Base-by-base conservation (phyloP, 2,888 invertebrate species). In the Leptothorax acervorum region DNA sequence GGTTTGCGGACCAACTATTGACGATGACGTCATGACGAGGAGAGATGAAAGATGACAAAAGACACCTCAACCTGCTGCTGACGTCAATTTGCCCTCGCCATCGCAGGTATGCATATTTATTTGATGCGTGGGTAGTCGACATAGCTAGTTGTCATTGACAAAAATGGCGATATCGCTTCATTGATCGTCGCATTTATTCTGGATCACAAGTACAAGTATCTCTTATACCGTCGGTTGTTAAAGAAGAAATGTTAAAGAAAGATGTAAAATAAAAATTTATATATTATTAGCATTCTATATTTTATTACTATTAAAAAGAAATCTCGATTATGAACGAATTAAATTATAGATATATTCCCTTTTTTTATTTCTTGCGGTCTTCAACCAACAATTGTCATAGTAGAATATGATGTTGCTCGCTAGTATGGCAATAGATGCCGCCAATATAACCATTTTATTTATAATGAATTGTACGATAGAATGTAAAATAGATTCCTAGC, bases 51-150 rank as follows among this genome's bases (percentile, higher is more conserved):
- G 48, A 74, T 73, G 68, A 82, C 71, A 84, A 62, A 55, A 71
- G 51, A 45, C 68, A 53, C 15, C 51, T 82, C 35, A 82, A 85
- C 78, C 65, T 86, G 68, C 74, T 63, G 71, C 45, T 88, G 87
- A 88, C 88, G 84, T 88, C 87, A 88, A 74, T 68, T 73, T 74
- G 48, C 23, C 48, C 28, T 57, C 60, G 48, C 48, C 48, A 28
- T 57, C 45, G 3, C 39, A 73, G n/a, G 48, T 60, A 71, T 81
- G n/a, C 57, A 73, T 60, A 71, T 79, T 70, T 78, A 70, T 70
- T 55, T 31, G 11, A 51, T n/a, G 8, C 12, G 78, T 78, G 70
- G 78, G 70, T 3, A 70, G 70, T 78, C 15, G 31, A 78, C 48
- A 23, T 57, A 79, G 55, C 45, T 15, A 31, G 11, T 28, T 31